phyloP scores from a whole-genome alignment of 2,797 vertebrate species.

The Sphenopsis melanotis region DNA sequence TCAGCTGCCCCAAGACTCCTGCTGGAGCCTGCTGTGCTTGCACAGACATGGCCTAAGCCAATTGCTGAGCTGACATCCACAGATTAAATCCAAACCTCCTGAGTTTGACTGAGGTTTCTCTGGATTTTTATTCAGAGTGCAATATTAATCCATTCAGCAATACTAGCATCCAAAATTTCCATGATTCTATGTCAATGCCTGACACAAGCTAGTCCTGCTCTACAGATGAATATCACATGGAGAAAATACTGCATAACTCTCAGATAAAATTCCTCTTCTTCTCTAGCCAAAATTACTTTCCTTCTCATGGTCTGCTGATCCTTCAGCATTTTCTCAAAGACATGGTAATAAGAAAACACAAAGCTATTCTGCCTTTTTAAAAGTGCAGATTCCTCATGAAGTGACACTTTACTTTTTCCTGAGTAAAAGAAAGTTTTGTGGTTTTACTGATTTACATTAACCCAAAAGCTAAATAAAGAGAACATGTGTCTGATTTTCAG shows the following conservation, averaged over 20 bases:
- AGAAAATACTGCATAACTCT: neutral
- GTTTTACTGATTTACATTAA: neutral
- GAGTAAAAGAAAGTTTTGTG: neutral
- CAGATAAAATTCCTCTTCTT: neutral
- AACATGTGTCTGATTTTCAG: neutral
- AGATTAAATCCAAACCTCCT: neutral
- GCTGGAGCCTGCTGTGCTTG: neutral
- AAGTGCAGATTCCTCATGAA: neutral
- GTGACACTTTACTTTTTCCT: neutral
- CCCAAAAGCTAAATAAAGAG: neutral
- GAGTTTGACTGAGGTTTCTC: neutral
- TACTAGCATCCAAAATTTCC: neutral
- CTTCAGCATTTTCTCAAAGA: neutral
- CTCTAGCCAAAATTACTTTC: neutral
- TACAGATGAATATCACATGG: neutral
- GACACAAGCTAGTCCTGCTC: neutral
- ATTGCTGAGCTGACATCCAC: neutral
- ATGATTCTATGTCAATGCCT: neutral
- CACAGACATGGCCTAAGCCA: neutral
- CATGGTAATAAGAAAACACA: neutral
- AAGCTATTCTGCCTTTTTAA: neutral
- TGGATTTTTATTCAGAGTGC: neutral
- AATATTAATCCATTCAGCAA: neutral
- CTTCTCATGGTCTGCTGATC: neutral
- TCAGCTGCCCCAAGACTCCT: neutral